phyloP scores from a whole-genome alignment of 2,797 vertebrate species.

The Chelmon rostratus region DNA sequence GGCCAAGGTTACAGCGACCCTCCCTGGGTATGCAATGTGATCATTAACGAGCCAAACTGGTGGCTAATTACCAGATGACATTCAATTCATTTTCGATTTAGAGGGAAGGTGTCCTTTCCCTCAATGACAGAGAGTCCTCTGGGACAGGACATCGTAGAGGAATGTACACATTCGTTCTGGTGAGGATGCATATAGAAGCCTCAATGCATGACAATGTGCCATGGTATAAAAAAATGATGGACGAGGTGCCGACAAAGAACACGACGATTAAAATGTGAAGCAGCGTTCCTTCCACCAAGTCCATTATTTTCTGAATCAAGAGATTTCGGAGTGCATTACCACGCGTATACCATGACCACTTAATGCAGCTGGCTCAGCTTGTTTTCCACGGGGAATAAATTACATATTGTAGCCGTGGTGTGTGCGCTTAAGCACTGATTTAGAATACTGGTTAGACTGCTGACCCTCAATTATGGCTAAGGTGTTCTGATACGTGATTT shows the following conservation, averaged over 20 bases:
- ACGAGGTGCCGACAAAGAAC: not conserved
- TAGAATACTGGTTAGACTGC: not conserved
- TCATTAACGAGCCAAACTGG: constrained; percentile 35
- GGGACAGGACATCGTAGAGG: not conserved
- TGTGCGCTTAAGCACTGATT: not conserved
- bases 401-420: not conserved
- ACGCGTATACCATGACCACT: not conserved
- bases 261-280: not conserved
- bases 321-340: not conserved
- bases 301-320: not conserved
- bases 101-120: constrained; percentile 22
- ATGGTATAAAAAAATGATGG: not conserved
- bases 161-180: constrained; percentile 4
- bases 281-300: not conserved
- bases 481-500: not conserved
- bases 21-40: constrained; percentile 17
- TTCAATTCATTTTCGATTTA: constrained; percentile 49
- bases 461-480: not conserved
- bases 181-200: not conserved
- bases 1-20: constrained; percentile 43
- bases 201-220: not conserved
- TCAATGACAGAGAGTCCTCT: constrained; percentile 16
- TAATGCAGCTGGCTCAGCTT: not conserved
- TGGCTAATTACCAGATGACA: constrained; percentile 53
- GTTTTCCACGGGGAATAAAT: not conserved